A percentile compares a stretch with the other conserved stretches of the same genome.
Conservation (phyloP, 2,888 invertebrate species). For the Catonia carolina region DNA sequence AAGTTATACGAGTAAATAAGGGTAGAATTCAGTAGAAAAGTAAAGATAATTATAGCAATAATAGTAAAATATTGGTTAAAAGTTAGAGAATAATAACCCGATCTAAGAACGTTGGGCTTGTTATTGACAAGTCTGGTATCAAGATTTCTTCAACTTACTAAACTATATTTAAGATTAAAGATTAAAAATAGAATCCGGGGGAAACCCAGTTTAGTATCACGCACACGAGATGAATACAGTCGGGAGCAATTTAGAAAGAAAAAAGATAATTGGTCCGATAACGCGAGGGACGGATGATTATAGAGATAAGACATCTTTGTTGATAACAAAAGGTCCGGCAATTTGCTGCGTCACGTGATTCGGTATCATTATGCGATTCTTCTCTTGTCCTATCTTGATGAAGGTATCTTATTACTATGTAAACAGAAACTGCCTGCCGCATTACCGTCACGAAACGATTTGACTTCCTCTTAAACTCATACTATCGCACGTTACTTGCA, state of each 20-base stretch:
- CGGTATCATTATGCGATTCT: slow-evolving; percentile 6
- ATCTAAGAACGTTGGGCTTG: background rate
- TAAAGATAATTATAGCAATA: no score
- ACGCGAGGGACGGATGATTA: background rate
- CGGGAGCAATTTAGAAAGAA: slow-evolving; percentile 1
- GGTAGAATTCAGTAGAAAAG: no score
- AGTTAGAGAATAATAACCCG: no score
- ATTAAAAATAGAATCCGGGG: background rate
- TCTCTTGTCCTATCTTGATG: slow-evolving; percentile 3
- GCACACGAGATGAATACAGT: slow-evolving; percentile 6
- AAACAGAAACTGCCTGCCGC: background rate
- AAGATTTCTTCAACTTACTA: no score
- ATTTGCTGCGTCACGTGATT: slow-evolving; percentile 9
- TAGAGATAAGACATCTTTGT: slow-evolving; percentile 8
- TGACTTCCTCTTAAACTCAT: no score
- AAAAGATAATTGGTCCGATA: slow-evolving; percentile 12
- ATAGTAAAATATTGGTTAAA: no score
- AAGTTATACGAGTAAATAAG: no score
- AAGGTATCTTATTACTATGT: slow-evolving; percentile 9
- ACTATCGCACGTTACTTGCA: background rate
- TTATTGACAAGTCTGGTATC: background rate
- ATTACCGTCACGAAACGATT: no score
- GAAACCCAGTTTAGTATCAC: slow-evolving; percentile 1
- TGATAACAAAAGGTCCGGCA: background rate
- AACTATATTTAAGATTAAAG: background rate